Base-by-base conservation (phyloP, 2,888 invertebrate species). In the Andrena bicolor region DNA sequence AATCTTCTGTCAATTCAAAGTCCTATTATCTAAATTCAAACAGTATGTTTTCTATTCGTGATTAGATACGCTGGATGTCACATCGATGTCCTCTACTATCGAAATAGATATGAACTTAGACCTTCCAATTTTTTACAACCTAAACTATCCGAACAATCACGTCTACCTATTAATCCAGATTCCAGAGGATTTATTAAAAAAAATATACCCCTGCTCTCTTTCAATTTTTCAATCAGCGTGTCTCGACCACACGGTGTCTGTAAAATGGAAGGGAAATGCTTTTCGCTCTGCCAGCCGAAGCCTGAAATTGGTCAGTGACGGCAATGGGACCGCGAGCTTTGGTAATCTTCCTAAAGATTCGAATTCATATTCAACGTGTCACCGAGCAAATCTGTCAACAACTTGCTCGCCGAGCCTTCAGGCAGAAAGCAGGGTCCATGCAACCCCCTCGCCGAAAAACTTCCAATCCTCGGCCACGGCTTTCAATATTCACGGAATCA, bases 401-500 rank as follows among this genome's bases (percentile, higher is more conserved):
- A 75, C 51, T 71, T 53, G 8, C 26, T 13, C 13, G 58, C 13
- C 73, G 56, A 53, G 51, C 51, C 20, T 7, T 51, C 20, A 26
- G 8, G 23, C 56, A 56, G 23, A 56, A 56, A 56, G 10, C 8
- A 20, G 30, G 8, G n/a, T 2, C 6, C 41, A 5, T 3, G 13
- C 13, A 32, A 41, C 16, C 41, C 0, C 4, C 10, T 7, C 16
- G 1, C 2, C 16, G 23, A 23, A 64, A 77, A 53, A 49, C 6
- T 32, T 49, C 32, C 56, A 56, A 26, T 8, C 28, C 28, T 49
- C 48, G 28, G 61, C 32, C 3, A 23, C 30, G 48, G 53, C 70
- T 80, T 77, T 81, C 69, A 69, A 82, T 82, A 81, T 70, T 70
- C 82, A 58, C 66, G 13, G 68, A 82, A 82, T 69, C 68, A 64